Evolutionary conservation across 35 echinoderm and acorn worm species (phyloP).

Genomic region (Apostichopus japonicus): DNA sequence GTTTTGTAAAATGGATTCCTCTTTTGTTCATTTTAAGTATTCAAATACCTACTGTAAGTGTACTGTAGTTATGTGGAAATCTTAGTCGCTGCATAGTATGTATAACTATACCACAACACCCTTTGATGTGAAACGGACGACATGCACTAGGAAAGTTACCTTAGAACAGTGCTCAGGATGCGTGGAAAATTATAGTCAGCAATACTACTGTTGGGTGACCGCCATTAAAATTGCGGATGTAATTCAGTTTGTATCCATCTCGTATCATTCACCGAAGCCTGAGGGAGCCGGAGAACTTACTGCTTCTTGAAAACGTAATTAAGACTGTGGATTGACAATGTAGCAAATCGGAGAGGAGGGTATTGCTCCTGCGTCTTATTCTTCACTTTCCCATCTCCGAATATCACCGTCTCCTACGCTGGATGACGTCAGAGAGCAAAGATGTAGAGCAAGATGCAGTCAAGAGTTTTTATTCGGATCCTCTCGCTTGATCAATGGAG

Average conservation of each 20-base stretch:
- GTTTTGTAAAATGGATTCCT: no score
- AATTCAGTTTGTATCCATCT: background rate
- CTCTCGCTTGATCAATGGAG: background rate
- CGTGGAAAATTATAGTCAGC: no score
- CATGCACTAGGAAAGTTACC: no score
- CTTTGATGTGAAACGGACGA: no score
- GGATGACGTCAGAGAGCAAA: slow-evolving; percentile 26
- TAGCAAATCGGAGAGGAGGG: background rate
- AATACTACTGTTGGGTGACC: no score
- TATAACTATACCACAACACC: no score
- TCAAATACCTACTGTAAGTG: no score
- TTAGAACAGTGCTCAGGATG: no score
- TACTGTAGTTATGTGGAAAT: no score
- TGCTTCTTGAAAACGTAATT: slow-evolving; percentile 27
- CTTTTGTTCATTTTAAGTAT: no score
- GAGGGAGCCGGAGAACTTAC: background rate
- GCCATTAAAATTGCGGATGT: background rate
- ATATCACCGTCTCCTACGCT: background rate
- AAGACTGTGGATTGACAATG: slow-evolving; percentile 10
- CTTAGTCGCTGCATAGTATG: no score
- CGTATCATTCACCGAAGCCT: slow-evolving; percentile 17
- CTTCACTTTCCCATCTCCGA: background rate
- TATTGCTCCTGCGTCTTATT: background rate
- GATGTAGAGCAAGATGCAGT: background rate
- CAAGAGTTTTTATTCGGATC: background rate